Percentiles rank a stretch among this genome's conserved stretches.
Evolutionary conservation across 2,113 vertebrate genomes (phyloP).

Genomic region (Cebus imitator): DNA sequence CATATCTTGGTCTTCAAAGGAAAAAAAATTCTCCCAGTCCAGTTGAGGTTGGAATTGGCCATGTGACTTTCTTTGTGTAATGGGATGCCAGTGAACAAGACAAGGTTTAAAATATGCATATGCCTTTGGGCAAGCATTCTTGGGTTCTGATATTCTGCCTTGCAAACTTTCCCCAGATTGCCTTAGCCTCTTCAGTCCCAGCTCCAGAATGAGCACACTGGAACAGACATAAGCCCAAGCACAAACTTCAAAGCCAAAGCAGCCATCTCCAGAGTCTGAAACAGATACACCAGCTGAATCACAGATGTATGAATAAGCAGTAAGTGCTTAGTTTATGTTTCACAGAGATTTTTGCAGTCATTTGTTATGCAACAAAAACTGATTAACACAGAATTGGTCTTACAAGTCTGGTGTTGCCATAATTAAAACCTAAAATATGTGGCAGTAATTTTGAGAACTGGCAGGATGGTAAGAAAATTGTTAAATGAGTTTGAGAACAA

Average conservation of each 20-base stretch:
- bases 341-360: neutral
- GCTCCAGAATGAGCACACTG: neutral
- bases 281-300: neutral
- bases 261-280: neutral
- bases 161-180: neutral
- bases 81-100: neutral
- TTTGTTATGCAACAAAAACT: conserved; percentile 47
- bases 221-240: neutral
- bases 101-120: neutral
- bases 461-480: conserved; percentile 14
- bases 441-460: neutral
- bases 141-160: neutral
- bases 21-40: neutral
- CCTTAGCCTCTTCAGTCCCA: neutral
- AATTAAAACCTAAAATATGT: conserved; percentile 46
- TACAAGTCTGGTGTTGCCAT: neutral
- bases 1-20: neutral
- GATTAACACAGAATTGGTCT: conserved; percentile 29
- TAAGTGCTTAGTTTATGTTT: neutral
- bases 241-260: neutral
- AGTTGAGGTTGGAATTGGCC: neutral
- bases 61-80: neutral
- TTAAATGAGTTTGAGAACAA: conserved; percentile 23
- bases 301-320: conserved; percentile 43
- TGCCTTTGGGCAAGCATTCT: neutral